Evolutionary conservation across 1,140 invertebrate genomes (phyloP).

Genomic region (Neuroterus valhalla): DNA sequence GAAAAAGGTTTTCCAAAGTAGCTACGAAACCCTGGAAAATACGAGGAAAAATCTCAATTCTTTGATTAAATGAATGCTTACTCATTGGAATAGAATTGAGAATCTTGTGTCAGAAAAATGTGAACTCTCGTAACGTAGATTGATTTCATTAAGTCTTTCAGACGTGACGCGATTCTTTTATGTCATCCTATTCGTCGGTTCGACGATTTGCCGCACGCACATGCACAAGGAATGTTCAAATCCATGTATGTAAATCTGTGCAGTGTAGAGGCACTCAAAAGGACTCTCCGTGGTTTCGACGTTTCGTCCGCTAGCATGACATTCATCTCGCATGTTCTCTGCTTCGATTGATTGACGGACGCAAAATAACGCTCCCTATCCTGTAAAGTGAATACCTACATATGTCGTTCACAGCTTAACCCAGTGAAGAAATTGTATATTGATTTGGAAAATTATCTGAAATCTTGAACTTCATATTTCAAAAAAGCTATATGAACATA

Average conservation of each 20-base stretch:
- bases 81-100: too few relatives aligned
- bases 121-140: too few relatives aligned
- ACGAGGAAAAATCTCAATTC: too few relatives aligned
- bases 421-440: not conserved
- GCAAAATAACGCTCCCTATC: slow-evolving; percentile 5
- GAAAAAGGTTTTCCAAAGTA: too few relatives aligned
- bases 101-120: too few relatives aligned
- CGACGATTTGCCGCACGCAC: not conserved
- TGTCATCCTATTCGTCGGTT: not conserved
- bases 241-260: not conserved
- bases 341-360: slow-evolving; percentile 10
- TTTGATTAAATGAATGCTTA: too few relatives aligned
- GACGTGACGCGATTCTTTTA: not conserved
- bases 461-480: too few relatives aligned
- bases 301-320: slow-evolving; percentile 13
- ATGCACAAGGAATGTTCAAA: slow-evolving; percentile 7
- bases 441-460: too few relatives aligned
- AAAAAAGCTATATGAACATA: too few relatives aligned
- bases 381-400: slow-evolving; percentile 12
- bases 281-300: slow-evolving; percentile 26
- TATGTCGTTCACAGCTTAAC: slow-evolving; percentile 18
- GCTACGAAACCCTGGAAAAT: too few relatives aligned
- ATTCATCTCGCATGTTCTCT: slow-evolving; percentile 11
- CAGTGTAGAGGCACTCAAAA: not conserved
- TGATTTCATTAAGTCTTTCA: not conserved